Percentiles rank a stretch among this genome's conserved stretches.
These are phyloP conservation scores for Craniophora ligustri DNA, from an alignment of 2,888 invertebrate genomes.

Conservation along the genomic window DNA sequence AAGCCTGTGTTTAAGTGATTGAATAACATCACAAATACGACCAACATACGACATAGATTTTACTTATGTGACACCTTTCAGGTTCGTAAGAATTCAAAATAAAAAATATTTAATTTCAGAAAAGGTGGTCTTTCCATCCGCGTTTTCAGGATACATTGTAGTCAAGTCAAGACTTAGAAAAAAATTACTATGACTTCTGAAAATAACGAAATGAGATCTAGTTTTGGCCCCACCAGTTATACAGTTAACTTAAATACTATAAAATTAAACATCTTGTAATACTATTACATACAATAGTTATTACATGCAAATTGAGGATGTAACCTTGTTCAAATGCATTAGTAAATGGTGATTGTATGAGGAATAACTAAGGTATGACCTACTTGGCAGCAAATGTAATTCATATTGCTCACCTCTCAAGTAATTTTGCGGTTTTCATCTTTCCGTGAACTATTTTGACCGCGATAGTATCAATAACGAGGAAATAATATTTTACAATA, in stretches of 20 bases:
- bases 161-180: no score
- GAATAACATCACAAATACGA: constrained; percentile 1
- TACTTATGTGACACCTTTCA: background rate
- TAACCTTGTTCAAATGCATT: background rate
- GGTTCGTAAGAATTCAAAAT: background rate
- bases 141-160: no score
- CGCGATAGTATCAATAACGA: background rate
- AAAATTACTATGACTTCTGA: no score
- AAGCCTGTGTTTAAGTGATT: background rate
- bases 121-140: background rate
- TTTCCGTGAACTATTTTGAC: background rate
- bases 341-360: background rate
- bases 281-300: no score
- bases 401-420: background rate
- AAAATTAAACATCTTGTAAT: no score
- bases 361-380: background rate
- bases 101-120: background rate
- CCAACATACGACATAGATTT: background rate
- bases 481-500: constrained; percentile 3
- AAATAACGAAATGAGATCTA: no score
- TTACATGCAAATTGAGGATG: background rate
- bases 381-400: background rate
- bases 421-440: background rate
- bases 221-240: no score
- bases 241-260: no score